These are phyloP conservation scores for Crepidodera aurea DNA, from an alignment of 2,888 invertebrate species.

Conservation along the genomic window DNA sequence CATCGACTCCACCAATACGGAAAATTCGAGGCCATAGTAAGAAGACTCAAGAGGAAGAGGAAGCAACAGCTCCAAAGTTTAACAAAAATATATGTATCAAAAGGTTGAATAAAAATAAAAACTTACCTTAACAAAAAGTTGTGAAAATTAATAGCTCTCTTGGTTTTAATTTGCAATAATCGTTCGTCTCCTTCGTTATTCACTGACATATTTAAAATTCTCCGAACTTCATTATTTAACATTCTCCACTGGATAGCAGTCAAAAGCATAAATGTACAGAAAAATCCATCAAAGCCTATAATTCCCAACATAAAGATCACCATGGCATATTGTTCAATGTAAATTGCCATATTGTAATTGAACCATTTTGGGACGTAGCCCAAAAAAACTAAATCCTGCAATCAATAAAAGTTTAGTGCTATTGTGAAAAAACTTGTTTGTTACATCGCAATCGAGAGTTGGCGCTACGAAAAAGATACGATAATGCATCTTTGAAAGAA, in stretches of 20 bases:
- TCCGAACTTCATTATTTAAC: neutral
- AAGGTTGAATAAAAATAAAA: neutral
- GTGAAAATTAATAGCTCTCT: neutral
- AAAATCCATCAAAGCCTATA: neutral
- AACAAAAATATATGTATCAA: too few species aligned
- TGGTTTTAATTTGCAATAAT: neutral
- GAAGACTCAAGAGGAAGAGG: too few species aligned
- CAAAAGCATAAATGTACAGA: neutral
- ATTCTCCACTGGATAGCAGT: neutral
- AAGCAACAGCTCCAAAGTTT: too few species aligned
- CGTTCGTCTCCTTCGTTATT: neutral
- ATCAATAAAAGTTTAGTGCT: too few species aligned
- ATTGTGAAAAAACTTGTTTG: too few species aligned
- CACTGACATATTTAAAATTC: neutral
- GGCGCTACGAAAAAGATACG: too few species aligned
- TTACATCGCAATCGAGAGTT: too few species aligned
- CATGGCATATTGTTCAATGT: neutral
- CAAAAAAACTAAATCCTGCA: neutral
- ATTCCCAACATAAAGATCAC: neutral
- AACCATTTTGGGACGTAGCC: neutral
- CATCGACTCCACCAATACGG: too few species aligned
- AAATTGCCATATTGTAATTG: neutral
- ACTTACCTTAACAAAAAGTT: neutral
- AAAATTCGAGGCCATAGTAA: too few species aligned
- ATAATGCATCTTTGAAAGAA: too few species aligned